phyloP scores from a whole-genome alignment of 2,888 invertebrate genomes.

The Polymixis flavicincta region DNA sequence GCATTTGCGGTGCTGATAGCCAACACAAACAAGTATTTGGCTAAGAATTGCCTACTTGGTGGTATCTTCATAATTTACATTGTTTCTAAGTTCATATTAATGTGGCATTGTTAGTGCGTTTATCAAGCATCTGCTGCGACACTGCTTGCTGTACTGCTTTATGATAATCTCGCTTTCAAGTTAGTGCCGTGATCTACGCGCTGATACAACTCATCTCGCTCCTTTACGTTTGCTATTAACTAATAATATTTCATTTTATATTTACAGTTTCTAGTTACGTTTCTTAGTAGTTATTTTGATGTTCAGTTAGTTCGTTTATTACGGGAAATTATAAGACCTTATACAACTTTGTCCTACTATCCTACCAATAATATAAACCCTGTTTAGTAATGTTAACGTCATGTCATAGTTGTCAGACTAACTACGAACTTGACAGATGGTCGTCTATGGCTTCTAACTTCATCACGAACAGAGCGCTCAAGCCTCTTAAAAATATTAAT shows the following conservation, averaged over 20 bases:
- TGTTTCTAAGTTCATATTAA: constrained; percentile 68
- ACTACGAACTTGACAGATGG: too few relatives aligned
- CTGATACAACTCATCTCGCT: constrained; percentile 71
- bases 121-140: constrained; percentile 67
- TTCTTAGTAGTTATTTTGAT: constrained; percentile 25
- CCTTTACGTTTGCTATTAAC: constrained; percentile 68
- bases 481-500: too few relatives aligned
- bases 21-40: constrained; percentile 49
- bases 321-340: constrained; percentile 11
- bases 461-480: too few relatives aligned
- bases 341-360: constrained; percentile 2
- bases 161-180: constrained; percentile 72
- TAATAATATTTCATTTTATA: constrained; percentile 62
- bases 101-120: constrained; percentile 68
- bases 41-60: constrained; percentile 50
- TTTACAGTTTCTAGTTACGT: constrained; percentile 46
- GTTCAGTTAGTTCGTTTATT: not conserved
- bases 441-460: too few relatives aligned
- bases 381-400: too few relatives aligned
- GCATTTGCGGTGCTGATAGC: constrained; percentile 48
- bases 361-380: too few relatives aligned
- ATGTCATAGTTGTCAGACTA: too few relatives aligned
- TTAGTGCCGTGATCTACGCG: constrained; percentile 65
- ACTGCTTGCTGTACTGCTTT: constrained; percentile 65
- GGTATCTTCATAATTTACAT: constrained; percentile 68